Evolutionary conservation across 2,113 vertebrate species (phyloP).

Genomic region (Cyprinodon tularosa): DNA sequence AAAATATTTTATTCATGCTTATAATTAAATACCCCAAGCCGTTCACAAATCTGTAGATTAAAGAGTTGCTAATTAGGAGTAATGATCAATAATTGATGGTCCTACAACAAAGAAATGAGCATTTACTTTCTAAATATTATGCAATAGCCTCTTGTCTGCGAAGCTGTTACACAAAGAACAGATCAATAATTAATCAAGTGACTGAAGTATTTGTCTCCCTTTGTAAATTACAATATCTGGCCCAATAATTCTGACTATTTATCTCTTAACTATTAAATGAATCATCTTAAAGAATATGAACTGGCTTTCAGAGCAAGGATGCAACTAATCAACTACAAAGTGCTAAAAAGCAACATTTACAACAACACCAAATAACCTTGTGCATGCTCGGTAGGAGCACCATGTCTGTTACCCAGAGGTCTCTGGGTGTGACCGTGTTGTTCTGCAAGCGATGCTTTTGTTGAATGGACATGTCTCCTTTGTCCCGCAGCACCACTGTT

Average conservation of each 20-base stretch:
- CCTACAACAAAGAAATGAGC: conserved; percentile 18
- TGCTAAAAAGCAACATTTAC: background rate
- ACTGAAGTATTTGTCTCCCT: conserved; percentile 36
- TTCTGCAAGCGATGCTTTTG: conserved; percentile 78
- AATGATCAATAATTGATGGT: conserved; percentile 41
- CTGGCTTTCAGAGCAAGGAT: background rate
- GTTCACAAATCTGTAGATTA: conserved; percentile 18
- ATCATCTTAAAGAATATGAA: conserved; percentile 1
- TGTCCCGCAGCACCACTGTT: conserved; percentile 78
- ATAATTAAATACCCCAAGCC: conserved; percentile 5
- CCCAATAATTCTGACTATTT: conserved; percentile 5
- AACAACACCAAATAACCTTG: conserved; percentile 79
- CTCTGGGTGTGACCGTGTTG: conserved; percentile 78
- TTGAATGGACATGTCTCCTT: conserved; percentile 79
- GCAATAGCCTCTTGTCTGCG: conserved; percentile 25
- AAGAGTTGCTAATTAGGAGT: conserved; percentile 21
- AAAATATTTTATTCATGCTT: background rate
- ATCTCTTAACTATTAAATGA: conserved; percentile 25
- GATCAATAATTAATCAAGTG: conserved; percentile 51
- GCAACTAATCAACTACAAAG: background rate
- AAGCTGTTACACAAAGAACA: conserved; percentile 28
- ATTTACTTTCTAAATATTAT: conserved; percentile 40
- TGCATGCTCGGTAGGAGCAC: conserved; percentile 82
- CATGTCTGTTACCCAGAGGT: conserved; percentile 86
- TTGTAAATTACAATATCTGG: conserved; percentile 24